Evolutionary conservation across 2,888 invertebrate species (phyloP).

Genomic region (Rugalucina vietnamica): DNA sequence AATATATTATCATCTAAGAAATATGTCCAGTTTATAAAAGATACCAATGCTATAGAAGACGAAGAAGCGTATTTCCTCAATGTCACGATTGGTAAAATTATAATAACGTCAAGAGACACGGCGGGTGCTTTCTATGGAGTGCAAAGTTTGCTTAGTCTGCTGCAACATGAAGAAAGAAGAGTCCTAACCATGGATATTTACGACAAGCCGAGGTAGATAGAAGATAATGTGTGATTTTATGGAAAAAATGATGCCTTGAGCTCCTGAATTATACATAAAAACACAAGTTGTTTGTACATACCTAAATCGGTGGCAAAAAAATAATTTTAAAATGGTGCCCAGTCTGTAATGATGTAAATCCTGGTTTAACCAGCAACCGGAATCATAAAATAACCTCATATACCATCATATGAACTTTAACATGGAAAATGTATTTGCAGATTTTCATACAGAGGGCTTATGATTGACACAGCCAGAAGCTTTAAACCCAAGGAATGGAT

Average conservation of each 20-base stretch:
- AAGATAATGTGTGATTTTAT: no score
- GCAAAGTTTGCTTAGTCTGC: neutral
- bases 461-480: slow-evolving; percentile 72
- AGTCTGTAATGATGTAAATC: no score
- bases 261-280: no score
- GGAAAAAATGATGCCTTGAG: no score
- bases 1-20: neutral
- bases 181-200: neutral
- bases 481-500: slow-evolving; percentile 75
- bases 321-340: no score
- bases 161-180: neutral
- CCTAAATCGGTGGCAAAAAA: no score
- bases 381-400: no score
- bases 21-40: neutral
- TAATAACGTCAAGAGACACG: neutral
- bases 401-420: no score
- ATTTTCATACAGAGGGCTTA: slow-evolving; percentile 70
- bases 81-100: neutral
- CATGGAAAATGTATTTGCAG: no score
- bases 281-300: no score
- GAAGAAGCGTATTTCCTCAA: neutral
- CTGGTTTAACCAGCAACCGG: no score
- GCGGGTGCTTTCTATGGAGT: neutral
- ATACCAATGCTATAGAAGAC: neutral
- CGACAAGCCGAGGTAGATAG: neutral